A percentile compares a stretch with the other conserved stretches of the same genome.
These are phyloP conservation scores for Neoniphon sammara DNA, from an alignment of 2,797 vertebrate species.

Conservation along the genomic window DNA sequence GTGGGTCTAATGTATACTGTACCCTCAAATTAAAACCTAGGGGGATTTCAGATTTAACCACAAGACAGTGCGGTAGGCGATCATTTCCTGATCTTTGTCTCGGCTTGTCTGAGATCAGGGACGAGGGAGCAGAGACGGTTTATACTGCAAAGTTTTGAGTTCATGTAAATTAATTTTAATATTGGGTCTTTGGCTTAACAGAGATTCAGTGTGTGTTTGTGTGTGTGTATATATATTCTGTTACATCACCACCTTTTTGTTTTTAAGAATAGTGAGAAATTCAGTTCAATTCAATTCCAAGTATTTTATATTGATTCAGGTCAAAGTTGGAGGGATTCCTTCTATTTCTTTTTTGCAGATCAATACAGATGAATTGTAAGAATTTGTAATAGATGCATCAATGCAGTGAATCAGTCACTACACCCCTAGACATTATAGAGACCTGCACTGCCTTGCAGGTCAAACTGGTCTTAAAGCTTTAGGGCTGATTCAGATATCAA, in stretches of 20 bases:
- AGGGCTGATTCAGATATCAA: conserved; percentile 32
- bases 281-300: no score
- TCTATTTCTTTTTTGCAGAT: no score
- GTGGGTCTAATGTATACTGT: conserved; percentile 78
- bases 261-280: no score
- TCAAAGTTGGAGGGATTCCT: no score
- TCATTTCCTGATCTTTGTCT: conserved; percentile 67
- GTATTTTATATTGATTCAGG: no score
- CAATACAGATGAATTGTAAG: no score
- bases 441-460: conserved; percentile 23
- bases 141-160: conserved; percentile 14
- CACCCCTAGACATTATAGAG: conserved; percentile 5
- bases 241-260: no score
- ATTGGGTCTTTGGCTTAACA: no score
- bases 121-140: conserved; percentile 25
- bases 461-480: conserved; percentile 30
- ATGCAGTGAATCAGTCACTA: no score
- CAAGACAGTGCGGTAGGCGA: conserved; percentile 47
- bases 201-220: no score
- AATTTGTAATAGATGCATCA: no score
- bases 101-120: conserved; percentile 60
- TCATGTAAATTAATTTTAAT: conserved; percentile 30
- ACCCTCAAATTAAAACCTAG: conserved; percentile 82
- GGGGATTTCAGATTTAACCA: conserved; percentile 71
- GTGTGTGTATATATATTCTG: no score